A percentile compares a stretch with the other conserved stretches of the same genome.
Evolutionary conservation across 92 coral and sea anemone genomes (phyloP).

Genomic region (Zoanthus solanderi): DNA sequence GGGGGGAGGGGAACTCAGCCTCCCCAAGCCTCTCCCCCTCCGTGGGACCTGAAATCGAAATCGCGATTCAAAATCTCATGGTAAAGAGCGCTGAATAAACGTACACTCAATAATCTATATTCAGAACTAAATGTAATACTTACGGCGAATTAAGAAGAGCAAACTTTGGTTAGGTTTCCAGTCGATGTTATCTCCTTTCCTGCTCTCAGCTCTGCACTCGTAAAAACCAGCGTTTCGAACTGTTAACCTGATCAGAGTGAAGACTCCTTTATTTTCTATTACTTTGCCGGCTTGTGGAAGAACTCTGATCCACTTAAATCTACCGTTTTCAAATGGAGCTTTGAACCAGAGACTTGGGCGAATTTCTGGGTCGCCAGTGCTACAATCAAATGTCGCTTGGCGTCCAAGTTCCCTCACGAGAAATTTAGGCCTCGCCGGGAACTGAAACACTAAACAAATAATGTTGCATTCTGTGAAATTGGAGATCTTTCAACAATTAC

Average conservation of each 20-base stretch:
- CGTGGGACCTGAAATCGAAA: neutral
- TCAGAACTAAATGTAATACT: neutral
- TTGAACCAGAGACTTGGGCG: conserved; percentile 40
- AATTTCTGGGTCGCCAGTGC: conserved; percentile 11
- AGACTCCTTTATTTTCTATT: conserved; percentile 9
- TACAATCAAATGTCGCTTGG: conserved; percentile 16
- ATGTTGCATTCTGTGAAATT: neutral
- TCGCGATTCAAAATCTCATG: too few relatives aligned
- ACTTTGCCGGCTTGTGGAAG: conserved; percentile 31
- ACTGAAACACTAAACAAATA: neutral
- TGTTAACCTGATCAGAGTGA: neutral
- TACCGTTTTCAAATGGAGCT: neutral
- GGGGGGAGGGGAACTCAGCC: too few relatives aligned
- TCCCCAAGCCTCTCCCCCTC: neutral
- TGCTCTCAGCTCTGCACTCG: conserved; percentile 34
- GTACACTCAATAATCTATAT: neutral
- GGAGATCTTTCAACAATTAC: neutral
- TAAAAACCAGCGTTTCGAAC: conserved; percentile 17
- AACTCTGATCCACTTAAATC: neutral
- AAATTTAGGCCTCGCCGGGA: conserved; percentile 28
- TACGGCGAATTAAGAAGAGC: conserved; percentile 21
- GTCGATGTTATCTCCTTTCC: neutral
- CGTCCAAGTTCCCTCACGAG: conserved; percentile 10
- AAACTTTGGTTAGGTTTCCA: conserved; percentile 21
- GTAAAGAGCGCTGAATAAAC: neutral